These are phyloP conservation scores for Puntigrus tetrazona DNA, from an alignment of 2,113 vertebrate genomes.

Conservation along the genomic window DNA sequence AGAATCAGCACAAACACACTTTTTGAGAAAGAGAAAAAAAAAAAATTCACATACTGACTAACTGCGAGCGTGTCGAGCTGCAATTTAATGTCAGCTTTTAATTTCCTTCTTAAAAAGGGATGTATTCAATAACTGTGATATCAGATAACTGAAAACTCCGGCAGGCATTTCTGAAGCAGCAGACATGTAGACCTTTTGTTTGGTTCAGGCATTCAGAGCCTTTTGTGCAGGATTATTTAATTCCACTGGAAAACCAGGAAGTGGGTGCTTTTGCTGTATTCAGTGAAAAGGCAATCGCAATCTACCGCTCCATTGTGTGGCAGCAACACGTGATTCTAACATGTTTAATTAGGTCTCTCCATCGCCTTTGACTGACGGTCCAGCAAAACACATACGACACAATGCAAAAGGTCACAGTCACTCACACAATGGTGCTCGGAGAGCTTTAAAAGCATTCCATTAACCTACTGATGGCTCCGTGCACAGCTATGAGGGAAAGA, in stretches of 20 bases:
- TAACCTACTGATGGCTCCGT: constrained; percentile 47
- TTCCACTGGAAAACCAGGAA: constrained; percentile 65
- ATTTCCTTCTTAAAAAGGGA: constrained; percentile 75
- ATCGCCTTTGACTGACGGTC: constrained; percentile 68
- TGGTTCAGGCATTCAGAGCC: constrained; percentile 69
- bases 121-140: constrained; percentile 67
- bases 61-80: constrained; percentile 55
- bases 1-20: background rate
- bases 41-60: constrained; percentile 38
- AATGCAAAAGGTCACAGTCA: constrained; percentile 60
- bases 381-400: constrained; percentile 67
- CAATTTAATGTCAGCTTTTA: constrained; percentile 79
- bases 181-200: constrained; percentile 70
- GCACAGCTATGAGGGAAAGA: constrained; percentile 39
- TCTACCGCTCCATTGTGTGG: constrained; percentile 70
- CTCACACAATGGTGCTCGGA: constrained; percentile 55
- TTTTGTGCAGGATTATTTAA: constrained; percentile 73
- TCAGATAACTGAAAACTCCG: constrained; percentile 70
- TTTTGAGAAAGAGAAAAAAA: background rate
- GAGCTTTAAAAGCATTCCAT: constrained; percentile 58
- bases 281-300: constrained; percentile 67
- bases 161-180: constrained; percentile 69
- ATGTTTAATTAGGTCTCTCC: constrained; percentile 73
- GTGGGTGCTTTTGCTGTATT: constrained; percentile 63
- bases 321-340: constrained; percentile 66